Base-by-base conservation (phyloP, 2,113 vertebrate genomes). In the Clinocottus analis region DNA sequence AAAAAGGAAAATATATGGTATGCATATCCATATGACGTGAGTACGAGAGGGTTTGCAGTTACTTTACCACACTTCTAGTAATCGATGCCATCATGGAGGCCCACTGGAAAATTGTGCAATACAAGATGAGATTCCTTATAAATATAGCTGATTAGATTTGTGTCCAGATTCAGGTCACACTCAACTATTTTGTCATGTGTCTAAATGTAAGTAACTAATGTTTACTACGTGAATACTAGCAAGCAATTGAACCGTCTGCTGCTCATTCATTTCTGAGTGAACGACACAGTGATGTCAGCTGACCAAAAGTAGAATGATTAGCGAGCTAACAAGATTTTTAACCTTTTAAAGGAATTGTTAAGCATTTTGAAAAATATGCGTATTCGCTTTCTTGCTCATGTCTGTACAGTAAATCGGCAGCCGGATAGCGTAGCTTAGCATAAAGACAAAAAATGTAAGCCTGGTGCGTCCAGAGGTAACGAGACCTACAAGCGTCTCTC, bases 51-150 rank as follows among this genome's bases (percentile, higher is more conserved):
- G 23, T 76, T 78, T 77, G 51, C 63, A 63, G 13, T 72, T 56
- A 60, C 56, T 70, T 67, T 17, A 59, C 13, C 21, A 67, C 23
- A 75, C 37, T 51, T 55, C 60, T 61, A 79, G 61, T 53, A 61
- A 29, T 21, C 5, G 21, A 31, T 37, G n/a, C 31, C 39, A 69
- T 72, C 27, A 31, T 61, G 59, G 45, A 67, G 53, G 53, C 41
- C 35, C 11, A 25, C 6, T n/a, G 33, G 58, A 27, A 35, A 68
- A 49, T 4, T 23, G 25, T 27, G 31, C 51, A 67, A 65, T 41
- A 70, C 9, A 35, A 43, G 33, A 70, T 64, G 51, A 51, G 6
- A 10, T 39, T 47, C 3, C 13, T 65, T 13, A 56, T 58, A 53
- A 47, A 47, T 56, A 21, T 9, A 43, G 2, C 25, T 47, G 7